Conservation (phyloP, 2,113 vertebrate genomes). For the Pygathrix nemaeus region DNA sequence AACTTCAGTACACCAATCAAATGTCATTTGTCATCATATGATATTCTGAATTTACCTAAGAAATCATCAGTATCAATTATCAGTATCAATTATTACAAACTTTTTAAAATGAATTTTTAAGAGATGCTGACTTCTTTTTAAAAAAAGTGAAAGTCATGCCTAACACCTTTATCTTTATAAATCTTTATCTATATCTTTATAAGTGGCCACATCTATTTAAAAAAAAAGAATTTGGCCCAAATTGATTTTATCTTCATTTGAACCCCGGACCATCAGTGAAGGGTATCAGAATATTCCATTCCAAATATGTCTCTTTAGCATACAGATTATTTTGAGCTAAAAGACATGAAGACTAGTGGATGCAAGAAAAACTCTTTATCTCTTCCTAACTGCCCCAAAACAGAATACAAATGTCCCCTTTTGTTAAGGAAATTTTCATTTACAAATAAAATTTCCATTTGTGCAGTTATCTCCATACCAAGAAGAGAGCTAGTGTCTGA, state of each 20-base stretch:
- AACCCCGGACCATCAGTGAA: background rate
- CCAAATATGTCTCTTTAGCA: background rate
- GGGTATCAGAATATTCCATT: background rate
- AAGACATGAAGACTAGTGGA: background rate
- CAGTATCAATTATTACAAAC: background rate
- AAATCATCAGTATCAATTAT: slow-evolving; percentile 28
- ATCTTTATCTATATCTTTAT: background rate
- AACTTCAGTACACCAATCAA: background rate
- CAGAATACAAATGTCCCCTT: background rate
- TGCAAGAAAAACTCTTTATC: background rate
- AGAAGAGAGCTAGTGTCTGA: background rate
- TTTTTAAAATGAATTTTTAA: background rate
- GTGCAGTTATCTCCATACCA: background rate
- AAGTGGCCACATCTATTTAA: background rate
- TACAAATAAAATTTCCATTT: background rate
- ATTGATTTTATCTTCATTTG: background rate
- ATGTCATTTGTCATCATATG: background rate
- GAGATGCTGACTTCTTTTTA: background rate
- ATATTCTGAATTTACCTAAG: background rate
- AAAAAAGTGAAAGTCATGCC: background rate
- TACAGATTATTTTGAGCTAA: background rate
- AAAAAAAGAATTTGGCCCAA: background rate
- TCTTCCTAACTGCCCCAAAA: background rate
- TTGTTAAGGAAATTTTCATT: background rate
- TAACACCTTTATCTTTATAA: background rate